Evolutionary conservation across 2,113 vertebrate species (phyloP).

Genomic region (Stercorarius parasiticus): DNA sequence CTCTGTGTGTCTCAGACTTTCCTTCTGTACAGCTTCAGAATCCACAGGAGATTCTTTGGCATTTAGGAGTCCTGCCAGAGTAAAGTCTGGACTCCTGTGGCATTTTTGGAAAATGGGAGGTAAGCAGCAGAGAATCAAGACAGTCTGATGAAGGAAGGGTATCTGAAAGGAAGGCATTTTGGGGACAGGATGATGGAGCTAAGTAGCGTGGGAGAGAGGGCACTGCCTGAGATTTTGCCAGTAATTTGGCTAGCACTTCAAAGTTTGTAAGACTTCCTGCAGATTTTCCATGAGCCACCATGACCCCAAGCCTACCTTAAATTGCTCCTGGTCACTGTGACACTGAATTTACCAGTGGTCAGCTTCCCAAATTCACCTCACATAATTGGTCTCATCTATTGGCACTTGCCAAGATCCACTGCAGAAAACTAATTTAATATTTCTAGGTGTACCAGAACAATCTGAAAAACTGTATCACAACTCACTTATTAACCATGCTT

Average conservation of each 20-base stretch:
- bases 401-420: neutral
- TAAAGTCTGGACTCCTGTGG: neutral
- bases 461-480: neutral
- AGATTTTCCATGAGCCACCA: neutral
- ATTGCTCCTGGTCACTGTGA: neutral
- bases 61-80: neutral
- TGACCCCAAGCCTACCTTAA: neutral
- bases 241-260: slow-evolving; percentile 22
- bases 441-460: neutral
- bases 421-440: neutral
- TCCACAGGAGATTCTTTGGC: neutral
- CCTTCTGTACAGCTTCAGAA: neutral
- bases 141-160: neutral
- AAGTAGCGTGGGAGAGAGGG: neutral
- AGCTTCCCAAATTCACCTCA: neutral
- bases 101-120: neutral
- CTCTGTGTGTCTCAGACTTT: neutral
- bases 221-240: neutral
- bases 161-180: slow-evolving; percentile 4
- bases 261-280: slow-evolving; percentile 2
- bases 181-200: neutral
- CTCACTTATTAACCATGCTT: neutral
- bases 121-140: neutral
- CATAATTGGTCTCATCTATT: neutral
- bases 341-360: neutral